Evolutionary conservation across 2,113 vertebrate species (phyloP), one percentile per base, ranked within the genome.

Genomic region (Rynchops niger): DNA sequence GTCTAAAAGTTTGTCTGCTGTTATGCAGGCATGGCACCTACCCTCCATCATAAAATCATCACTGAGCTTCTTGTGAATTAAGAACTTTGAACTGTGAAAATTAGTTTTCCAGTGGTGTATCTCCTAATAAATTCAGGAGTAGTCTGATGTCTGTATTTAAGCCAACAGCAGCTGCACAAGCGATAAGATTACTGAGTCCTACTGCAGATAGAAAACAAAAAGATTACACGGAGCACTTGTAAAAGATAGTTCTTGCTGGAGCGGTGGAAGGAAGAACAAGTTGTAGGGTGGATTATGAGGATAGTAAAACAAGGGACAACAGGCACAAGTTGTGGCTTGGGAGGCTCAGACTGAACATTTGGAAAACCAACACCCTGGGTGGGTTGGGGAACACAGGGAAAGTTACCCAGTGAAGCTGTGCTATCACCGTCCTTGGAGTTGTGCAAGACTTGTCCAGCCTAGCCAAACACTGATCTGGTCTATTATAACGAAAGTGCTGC

Each of bases 131-230:
- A 73, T 83, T 85, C 22, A 80, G 25, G 15, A 76, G 20, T 65
- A 69, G 19, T 47, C 32, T 88, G 45, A 70, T 80, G 34, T 47
- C 29, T 88, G 47, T 80, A 13, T 92, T 95, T 95, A 77, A 93
- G 32, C 14, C 27, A 92, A 55, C 9, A 89, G 5, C 23, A 72
- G 43, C 12, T 82, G 32, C 40, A 73, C 23, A 70, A 65, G 23
- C 23, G 36, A 34, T 17, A 38, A 26, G 36, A 76, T 40, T 66
- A 70, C 42, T 55, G 59, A 65, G 20, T 86, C 20, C n/a, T 82
- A 47, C 23, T 70, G 20, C 22, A 71, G 34, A 76, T 9, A 38
- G 42, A 70, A 53, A 65, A 12, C 8, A n/a, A 50, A 72, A 61
- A 73, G 11, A 17, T 55, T 81, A 27, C 18, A 42, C 4, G 7